Conservation (phyloP, 1,140 invertebrate species). For the Euglossa dilemma region DNA sequence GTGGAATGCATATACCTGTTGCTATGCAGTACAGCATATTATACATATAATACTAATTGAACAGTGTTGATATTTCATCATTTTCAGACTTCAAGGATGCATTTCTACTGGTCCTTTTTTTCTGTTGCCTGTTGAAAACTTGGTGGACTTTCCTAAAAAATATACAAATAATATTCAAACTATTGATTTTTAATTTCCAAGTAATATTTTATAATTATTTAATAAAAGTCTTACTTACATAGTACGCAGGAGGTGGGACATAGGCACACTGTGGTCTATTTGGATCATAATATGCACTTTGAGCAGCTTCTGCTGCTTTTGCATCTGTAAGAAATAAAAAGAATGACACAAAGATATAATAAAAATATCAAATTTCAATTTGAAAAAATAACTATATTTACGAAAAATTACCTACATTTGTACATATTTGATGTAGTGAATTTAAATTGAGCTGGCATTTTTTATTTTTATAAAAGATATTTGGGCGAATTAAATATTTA, state of each 20-base stretch:
- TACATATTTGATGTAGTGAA: slow-evolving; percentile 57
- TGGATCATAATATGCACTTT: slow-evolving; percentile 94
- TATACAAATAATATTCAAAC: neutral
- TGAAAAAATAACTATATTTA: neutral
- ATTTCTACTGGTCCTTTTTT: slow-evolving; percentile 83
- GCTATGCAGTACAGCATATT: slow-evolving; percentile 40
- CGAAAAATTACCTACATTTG: slow-evolving; percentile 56
- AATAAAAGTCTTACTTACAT: slow-evolving; percentile 85
- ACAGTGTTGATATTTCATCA: slow-evolving; percentile 16
- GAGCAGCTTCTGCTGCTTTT: slow-evolving; percentile 89
- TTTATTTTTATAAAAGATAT: slow-evolving; percentile 27
- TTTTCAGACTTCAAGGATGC: slow-evolving; percentile 18
- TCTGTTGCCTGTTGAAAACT: slow-evolving; percentile 86
- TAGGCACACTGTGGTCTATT: slow-evolving; percentile 92
- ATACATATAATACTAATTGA: slow-evolving; percentile 48
- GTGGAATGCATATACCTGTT: slow-evolving; percentile 61
- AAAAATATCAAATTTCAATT: neutral
- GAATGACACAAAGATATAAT: slow-evolving; percentile 4
- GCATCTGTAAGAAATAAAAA: slow-evolving; percentile 55
- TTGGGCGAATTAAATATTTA: neutral
- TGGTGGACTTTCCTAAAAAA: slow-evolving; percentile 88
- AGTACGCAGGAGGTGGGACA: slow-evolving; percentile 92
- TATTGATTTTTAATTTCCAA: neutral
- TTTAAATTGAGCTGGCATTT: slow-evolving; percentile 66
- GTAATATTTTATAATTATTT: neutral